These are phyloP conservation scores for Chamaea fasciata DNA, from an alignment of 2,113 vertebrate genomes.

Conservation along the genomic window DNA sequence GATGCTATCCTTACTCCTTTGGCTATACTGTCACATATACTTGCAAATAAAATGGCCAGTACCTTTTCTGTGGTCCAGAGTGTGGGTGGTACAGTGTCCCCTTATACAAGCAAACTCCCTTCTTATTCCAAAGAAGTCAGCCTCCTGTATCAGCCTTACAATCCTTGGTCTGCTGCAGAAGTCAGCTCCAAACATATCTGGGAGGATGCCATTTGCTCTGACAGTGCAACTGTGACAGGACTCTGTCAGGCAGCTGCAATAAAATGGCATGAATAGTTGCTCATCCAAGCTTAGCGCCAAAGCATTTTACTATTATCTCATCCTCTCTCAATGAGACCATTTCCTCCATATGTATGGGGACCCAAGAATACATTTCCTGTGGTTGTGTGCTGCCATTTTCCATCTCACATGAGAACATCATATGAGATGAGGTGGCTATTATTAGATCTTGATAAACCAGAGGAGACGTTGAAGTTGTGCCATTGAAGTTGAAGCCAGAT, in stretches of 20 bases:
- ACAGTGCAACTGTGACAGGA: not conserved
- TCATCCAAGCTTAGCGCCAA: not conserved
- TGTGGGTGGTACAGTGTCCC: accelerated
- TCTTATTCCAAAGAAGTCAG: not conserved
- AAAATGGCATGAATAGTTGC: not conserved
- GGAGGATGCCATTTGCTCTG: not conserved
- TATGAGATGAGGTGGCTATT: not conserved
- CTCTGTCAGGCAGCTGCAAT: not conserved
- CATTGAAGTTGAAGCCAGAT: not conserved
- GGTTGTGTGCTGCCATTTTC: not conserved
- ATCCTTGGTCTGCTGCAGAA: not conserved
- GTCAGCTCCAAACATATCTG: not conserved
- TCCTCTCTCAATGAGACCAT: not conserved
- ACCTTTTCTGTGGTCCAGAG: not conserved
- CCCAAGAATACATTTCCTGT: not conserved
- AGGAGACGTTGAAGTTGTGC: not conserved
- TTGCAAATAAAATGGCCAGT: not conserved
- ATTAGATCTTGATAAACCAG: not conserved
- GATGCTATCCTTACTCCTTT: not conserved
- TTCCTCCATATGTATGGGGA: not conserved
- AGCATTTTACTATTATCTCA: not conserved
- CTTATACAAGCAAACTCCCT: not conserved
- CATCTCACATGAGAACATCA: not conserved
- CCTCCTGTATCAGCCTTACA: not conserved
- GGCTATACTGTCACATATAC: not conserved